Conservation (phyloP, 1,140 invertebrate species). For the Brachionus rubens region DNA sequence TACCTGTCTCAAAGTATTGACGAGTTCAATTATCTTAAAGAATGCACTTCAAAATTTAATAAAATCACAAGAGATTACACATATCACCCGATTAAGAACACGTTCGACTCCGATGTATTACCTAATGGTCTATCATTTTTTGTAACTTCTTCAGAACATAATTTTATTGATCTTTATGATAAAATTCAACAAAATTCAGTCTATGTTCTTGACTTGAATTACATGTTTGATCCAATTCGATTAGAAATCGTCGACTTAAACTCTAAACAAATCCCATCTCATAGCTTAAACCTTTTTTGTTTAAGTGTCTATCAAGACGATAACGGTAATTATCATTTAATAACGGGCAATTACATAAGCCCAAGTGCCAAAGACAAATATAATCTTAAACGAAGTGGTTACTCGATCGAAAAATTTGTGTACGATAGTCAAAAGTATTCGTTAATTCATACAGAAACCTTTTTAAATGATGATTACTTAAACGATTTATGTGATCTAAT, state of each 20-base stretch:
- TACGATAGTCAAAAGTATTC: background rate
- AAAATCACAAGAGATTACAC: conserved; percentile 3
- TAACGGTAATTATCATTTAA: background rate
- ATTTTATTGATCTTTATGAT: background rate
- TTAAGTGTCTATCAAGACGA: conserved; percentile 5
- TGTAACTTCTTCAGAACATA: background rate
- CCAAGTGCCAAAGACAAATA: background rate
- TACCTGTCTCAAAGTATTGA: background rate
- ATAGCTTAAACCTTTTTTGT: background rate
- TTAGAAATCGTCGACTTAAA: background rate
- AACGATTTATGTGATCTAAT: background rate
- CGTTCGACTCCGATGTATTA: background rate
- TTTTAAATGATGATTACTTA: background rate
- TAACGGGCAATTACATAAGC: background rate
- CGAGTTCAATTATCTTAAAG: background rate
- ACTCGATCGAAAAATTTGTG: background rate
- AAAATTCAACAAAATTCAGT: background rate
- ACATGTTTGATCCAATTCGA: background rate
- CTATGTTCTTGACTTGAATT: conserved; percentile 2
- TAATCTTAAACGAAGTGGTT: background rate
- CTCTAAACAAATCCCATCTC: background rate
- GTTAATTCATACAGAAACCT: background rate
- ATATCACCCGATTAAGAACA: background rate
- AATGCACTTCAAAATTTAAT: background rate
- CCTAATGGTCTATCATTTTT: conserved; percentile 15